Evolutionary conservation across 2,797 vertebrate genomes (phyloP), one percentile per base, ranked within the genome.

Genomic region (Dendrocincla tyrannina): DNA sequence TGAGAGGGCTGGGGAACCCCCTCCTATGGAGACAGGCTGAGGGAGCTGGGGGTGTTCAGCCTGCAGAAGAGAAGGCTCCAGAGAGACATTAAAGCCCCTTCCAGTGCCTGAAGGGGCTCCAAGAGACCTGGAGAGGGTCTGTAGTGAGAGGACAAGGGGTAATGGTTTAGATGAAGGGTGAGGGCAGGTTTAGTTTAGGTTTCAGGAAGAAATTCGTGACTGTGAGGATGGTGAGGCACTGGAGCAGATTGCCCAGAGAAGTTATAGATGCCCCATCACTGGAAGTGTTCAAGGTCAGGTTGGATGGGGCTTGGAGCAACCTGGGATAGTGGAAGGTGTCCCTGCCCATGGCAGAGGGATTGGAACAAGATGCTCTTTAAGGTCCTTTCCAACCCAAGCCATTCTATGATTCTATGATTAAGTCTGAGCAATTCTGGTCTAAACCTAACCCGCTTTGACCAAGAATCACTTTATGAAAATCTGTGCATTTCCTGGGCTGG

Each of bases 331-430:
- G 17, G 7, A 18, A 64, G 5, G 3, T 27, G 15, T 14, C 32
- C 25, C 6, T 62, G 41, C 0, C 18, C 13, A 22, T 15, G 37
- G 19, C 15, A 16, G 13, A 15, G 3, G 1, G 2, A 1, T 2
- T 75, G 32, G 8, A 75, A 53, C 8, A 1, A 27, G 9, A 11
- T n/a, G 49, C 20, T 28, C 16, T 42, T 53, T 20, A 46, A 59
- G 19, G 24, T 15, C 20, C 25, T 11, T 75, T 55, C 32, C 55
- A 47, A 49, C 7, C 10, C 22, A 68, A 75, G 1, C 47, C 23
- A 49, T 49, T 49, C 3, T 2, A 8, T 7, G 6, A 46, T 27
- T 46, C 33, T 41, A 2, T 13, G 18, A 62, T 32, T 53, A 55
- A 75, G 3, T 44, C 49, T 44, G 28, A 91, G 15, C 19, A 81